A percentile compares a stretch with the other conserved stretches of the same genome.
phyloP scores from a whole-genome alignment of 2,888 invertebrate genomes.

The Steromphala cineraria region DNA sequence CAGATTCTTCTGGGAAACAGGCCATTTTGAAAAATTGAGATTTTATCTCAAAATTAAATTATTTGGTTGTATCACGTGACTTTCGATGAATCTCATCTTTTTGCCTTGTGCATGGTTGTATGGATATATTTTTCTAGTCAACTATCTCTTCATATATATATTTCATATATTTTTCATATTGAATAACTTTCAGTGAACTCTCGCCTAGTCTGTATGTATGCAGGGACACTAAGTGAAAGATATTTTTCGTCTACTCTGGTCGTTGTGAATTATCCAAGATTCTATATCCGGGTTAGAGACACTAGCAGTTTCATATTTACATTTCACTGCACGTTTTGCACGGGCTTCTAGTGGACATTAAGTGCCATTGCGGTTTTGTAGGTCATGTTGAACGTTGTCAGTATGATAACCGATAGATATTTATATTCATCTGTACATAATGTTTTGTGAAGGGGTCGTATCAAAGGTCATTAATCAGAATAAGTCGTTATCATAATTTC shows the following conservation, averaged over 20 bases:
- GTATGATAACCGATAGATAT: constrained; percentile 6
- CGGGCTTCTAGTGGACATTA: constrained; percentile 1
- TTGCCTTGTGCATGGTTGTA: constrained; percentile 24
- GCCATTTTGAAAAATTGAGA: not conserved
- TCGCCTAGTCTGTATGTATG: constrained; percentile 7
- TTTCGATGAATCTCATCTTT: constrained; percentile 19
- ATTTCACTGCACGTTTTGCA: constrained; percentile 7
- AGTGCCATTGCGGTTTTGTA: constrained; percentile 7
- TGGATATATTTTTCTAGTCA: constrained; percentile 31
- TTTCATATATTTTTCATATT: constrained; percentile 22
- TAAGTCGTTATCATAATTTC: too few relatives aligned
- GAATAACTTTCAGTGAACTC: not conserved
- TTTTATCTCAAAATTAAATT: not conserved
- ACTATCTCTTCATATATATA: constrained; percentile 25
- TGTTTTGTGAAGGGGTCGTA: not conserved
- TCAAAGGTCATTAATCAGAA: not conserved
- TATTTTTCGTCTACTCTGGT: not conserved
- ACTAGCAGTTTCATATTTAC: constrained; percentile 5
- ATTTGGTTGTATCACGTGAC: constrained; percentile 16
- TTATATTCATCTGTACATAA: constrained; percentile 9
- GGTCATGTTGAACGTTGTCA: not conserved
- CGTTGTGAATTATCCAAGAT: constrained; percentile 4
- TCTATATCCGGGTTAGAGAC: not conserved
- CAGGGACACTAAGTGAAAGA: not conserved
- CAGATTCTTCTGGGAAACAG: not conserved